A percentile compares a stretch with the other conserved stretches of the same genome.
Conservation (phyloP, 2,113 vertebrate genomes). For the Orcinus orca region DNA sequence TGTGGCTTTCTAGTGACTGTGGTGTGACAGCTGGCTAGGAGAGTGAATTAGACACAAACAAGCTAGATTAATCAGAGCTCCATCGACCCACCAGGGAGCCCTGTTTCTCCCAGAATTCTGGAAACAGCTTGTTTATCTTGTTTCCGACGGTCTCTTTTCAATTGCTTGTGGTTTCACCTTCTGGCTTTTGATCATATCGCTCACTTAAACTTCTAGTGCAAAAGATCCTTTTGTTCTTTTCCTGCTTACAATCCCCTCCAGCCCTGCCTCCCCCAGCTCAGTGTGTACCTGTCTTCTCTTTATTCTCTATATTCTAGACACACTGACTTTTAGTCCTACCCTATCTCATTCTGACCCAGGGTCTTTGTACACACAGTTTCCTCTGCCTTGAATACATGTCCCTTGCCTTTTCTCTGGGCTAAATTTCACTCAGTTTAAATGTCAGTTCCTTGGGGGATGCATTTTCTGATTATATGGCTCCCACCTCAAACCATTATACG, state of each 20-base stretch:
- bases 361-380: background rate
- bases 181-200: background rate
- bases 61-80: background rate
- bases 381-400: background rate
- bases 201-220: background rate
- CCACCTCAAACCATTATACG: background rate
- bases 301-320: background rate
- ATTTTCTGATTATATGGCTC: conserved; percentile 31
- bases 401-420: background rate
- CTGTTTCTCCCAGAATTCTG: background rate
- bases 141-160: background rate
- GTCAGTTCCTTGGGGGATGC: background rate
- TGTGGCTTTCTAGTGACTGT: background rate
- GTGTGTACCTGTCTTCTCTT: background rate
- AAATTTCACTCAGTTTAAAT: background rate
- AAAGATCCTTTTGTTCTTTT: background rate
- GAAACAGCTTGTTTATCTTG: background rate
- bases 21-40: background rate
- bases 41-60: background rate
- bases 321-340: background rate
- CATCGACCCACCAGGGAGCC: background rate
- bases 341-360: background rate
- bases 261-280: background rate
- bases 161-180: background rate
- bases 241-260: background rate